Base-by-base conservation (phyloP, 2,888 invertebrate species). In the Erpobdella octoculata region DNA sequence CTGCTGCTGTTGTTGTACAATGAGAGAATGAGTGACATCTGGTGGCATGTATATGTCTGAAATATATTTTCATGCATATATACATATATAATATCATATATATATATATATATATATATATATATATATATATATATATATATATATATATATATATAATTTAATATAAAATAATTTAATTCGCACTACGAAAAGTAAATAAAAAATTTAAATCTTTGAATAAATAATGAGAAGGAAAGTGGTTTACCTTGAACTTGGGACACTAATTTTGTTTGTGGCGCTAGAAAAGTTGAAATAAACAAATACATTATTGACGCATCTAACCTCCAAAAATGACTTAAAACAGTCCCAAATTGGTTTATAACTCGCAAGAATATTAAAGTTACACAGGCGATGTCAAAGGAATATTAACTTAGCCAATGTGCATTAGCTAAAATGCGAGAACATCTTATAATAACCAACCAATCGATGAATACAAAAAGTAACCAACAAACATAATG, bases 251-350 rank as follows among this genome's bases (percentile, higher is more conserved):
- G 69, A 25, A 69, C 48, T 58, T 69, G 69, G 12, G 69, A 69
- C n/a, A 69, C 69, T 25, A 69, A 46, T 28, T 69, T 69, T 15
- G 53, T 58, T 58, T 69, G 69, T 25, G 69, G 69, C 18, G 69
- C 69, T 69, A 48, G 28, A 31, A 65, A 21, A 6, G 21, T 9
- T 59, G 38, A 36, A 3, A 64, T n/a, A 25, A 31, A 36, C 37
- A 64, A 6, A 18, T 3, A 36, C 37, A 64, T 18, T 5, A n/a
- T n/a, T n/a, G n/a, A n/a, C n/a, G n/a, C n/a, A n/a, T n/a, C n/a
- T n/a, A n/a, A n/a, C n/a, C n/a, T n/a, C n/a, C n/a, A n/a, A n/a
- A n/a, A n/a, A n/a, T n/a, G n/a, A n/a, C n/a, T n/a, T n/a, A n/a
- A n/a, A n/a, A n/a, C n/a, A n/a, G n/a, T n/a, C n/a, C n/a, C n/a